Evolutionary conservation across 1,140 invertebrate genomes (phyloP).

Genomic region (Teleogryllus occipitalis): DNA sequence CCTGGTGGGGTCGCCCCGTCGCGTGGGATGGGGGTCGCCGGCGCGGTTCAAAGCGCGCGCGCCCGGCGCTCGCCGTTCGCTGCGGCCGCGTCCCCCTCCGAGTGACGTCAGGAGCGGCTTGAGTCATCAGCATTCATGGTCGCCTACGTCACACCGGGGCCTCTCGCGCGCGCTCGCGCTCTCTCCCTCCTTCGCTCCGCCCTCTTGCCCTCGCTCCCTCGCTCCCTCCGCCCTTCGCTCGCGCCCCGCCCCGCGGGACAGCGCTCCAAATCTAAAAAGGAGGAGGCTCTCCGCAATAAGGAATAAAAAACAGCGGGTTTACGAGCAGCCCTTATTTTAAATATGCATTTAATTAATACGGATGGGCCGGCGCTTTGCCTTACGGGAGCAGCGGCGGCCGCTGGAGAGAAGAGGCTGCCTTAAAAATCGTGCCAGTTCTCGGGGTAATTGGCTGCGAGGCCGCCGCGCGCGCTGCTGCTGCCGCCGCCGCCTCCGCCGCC

Average conservation of each 20-base stretch:
- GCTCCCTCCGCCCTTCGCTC: too few species aligned
- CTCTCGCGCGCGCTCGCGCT: background rate
- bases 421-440: background rate
- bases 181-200: background rate
- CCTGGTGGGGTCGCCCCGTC: too few species aligned
- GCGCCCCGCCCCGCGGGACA: background rate
- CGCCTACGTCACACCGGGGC: background rate
- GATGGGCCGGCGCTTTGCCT: background rate
- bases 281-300: background rate
- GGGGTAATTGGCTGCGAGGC: background rate
- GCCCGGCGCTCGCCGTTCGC: background rate
- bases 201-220: too few species aligned
- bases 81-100: background rate
- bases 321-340: background rate
- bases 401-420: background rate
- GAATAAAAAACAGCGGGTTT: background rate
- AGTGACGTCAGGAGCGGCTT: background rate
- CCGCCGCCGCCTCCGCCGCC: too few species aligned
- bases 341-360: conserved; percentile 6
- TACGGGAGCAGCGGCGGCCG: background rate
- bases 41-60: too few species aligned
- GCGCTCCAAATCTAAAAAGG: background rate
- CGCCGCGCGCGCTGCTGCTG: too few species aligned
- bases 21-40: too few species aligned
- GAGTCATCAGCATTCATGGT: background rate